Evolutionary conservation across 64 coral and sea anemone genomes (phyloP).

Genomic region (Stichodactyla helianthus): DNA sequence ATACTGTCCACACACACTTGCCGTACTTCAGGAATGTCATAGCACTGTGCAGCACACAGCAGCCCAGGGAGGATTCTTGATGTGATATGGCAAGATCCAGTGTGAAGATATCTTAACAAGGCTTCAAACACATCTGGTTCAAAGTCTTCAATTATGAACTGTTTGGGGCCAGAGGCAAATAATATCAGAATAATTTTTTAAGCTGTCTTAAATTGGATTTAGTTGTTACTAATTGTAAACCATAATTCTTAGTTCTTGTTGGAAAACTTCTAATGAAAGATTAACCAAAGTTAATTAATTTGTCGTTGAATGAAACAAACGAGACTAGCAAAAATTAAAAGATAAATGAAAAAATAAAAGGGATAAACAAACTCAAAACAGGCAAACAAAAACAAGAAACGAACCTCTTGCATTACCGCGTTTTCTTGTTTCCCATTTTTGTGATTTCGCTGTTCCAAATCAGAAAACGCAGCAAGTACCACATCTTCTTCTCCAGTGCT

Average conservation of each 20-base stretch:
- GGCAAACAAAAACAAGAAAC: background rate
- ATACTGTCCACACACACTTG: slow-evolving; percentile 23
- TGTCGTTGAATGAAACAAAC: no score
- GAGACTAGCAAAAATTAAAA: background rate
- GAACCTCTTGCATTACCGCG: background rate
- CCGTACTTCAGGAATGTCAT: slow-evolving; percentile 4
- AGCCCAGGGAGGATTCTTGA: slow-evolving; percentile 6
- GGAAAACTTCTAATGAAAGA: no score
- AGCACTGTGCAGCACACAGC: slow-evolving; percentile 6
- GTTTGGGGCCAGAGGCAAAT: background rate
- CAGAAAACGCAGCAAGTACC: background rate
- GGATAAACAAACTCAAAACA: no score
- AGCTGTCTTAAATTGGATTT: no score
- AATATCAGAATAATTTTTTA: background rate
- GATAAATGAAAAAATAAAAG: no score
- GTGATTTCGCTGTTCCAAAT: background rate
- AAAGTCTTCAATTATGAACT: slow-evolving; percentile 19
- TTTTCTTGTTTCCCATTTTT: slow-evolving; percentile 19
- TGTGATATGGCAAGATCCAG: slow-evolving; percentile 9
- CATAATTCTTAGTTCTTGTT: no score
- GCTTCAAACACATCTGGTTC: slow-evolving; percentile 26
- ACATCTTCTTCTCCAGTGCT: slow-evolving; percentile 7
- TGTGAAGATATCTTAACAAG: slow-evolving; percentile 19
- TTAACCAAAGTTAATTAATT: no score
- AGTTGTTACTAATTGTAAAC: no score